Percentiles rank a stretch among this genome's conserved stretches.
These are phyloP conservation scores for Pangasius djambal DNA, from an alignment of 2,797 vertebrate species.

Conservation along the genomic window DNA sequence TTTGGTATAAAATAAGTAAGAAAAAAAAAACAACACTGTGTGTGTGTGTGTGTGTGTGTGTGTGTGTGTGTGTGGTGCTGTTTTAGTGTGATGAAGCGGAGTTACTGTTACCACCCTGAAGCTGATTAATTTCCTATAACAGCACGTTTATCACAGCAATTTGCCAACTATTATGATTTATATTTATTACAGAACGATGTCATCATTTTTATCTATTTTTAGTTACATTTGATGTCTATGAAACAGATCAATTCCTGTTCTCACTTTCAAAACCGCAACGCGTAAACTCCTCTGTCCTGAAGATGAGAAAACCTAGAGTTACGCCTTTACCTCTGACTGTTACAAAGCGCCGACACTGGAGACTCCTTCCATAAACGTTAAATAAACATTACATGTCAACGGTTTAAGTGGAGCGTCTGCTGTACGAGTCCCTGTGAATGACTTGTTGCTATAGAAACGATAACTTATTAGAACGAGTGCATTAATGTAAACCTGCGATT, in stretches of 20 bases:
- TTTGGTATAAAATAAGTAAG: not conserved
- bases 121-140: not conserved
- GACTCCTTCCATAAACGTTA: not conserved
- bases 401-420: too few relatives aligned
- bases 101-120: not conserved
- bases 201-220: not conserved
- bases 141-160: not conserved
- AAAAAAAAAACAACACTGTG: not conserved
- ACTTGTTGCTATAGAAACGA: not conserved
- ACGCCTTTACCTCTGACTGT: not conserved
- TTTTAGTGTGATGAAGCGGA: not conserved
- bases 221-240: not conserved
- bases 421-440: not conserved
- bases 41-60: not conserved
- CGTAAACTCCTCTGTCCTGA: too few relatives aligned
- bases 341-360: not conserved
- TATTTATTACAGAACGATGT: not conserved
- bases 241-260: not conserved
- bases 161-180: not conserved
- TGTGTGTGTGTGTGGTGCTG: not conserved
- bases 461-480: not conserved
- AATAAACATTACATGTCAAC: not conserved
- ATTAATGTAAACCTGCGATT: not conserved
- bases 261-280: too few relatives aligned
- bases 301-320: not conserved